Percentiles rank a stretch among this genome's conserved stretches.
Evolutionary conservation across 1,140 invertebrate species (phyloP).

Genomic region (Camponotus vicinus): DNA sequence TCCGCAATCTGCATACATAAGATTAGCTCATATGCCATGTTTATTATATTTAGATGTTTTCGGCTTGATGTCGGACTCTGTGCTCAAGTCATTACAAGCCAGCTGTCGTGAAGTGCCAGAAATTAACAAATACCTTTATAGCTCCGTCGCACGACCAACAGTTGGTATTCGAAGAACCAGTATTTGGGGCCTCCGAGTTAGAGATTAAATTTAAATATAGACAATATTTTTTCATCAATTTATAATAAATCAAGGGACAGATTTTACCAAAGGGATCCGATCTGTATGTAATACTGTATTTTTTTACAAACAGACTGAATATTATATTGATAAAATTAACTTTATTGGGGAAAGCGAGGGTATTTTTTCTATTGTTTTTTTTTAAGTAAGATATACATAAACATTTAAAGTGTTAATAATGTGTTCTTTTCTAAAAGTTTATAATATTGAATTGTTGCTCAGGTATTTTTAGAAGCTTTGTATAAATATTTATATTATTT

Average conservation of each 20-base stretch:
- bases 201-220: constrained; percentile 88
- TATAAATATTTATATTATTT: neutral
- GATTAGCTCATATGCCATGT: constrained; percentile 86
- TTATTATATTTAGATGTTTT: constrained; percentile 92
- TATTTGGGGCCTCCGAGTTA: constrained; percentile 94
- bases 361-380: neutral
- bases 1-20: constrained; percentile 86
- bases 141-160: constrained; percentile 94
- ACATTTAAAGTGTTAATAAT: neutral
- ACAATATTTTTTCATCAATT: neutral
- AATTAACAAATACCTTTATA: constrained; percentile 91
- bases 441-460: constrained; percentile 45
- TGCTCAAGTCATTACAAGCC: constrained; percentile 87
- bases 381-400: neutral
- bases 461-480: constrained; percentile 12
- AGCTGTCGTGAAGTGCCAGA: constrained; percentile 85
- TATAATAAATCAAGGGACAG: constrained; percentile 1
- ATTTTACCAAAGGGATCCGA: constrained; percentile 62
- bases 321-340: constrained; percentile 38
- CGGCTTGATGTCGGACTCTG: constrained; percentile 89
- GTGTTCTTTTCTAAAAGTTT: neutral
- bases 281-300: constrained; percentile 53
- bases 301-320: constrained; percentile 66
- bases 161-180: constrained; percentile 94
- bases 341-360: neutral